Evolutionary conservation across 2,797 vertebrate species (phyloP), one percentile per base, ranked within the genome.

Genomic region (Eptatretus atami): DNA sequence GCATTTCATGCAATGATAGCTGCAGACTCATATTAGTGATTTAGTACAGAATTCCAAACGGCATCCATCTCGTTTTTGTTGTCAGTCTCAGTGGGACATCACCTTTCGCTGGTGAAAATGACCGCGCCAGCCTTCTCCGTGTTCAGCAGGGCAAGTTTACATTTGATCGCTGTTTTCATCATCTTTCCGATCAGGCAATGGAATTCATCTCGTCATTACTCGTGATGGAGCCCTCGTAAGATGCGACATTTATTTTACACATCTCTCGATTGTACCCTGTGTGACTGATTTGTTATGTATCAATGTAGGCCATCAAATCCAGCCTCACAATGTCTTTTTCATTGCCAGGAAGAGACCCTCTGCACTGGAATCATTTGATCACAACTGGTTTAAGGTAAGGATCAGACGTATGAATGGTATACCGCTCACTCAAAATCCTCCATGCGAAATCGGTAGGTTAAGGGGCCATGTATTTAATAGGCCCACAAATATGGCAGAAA

Each of bases 331-430:
- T 44, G 31, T 44, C 31, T 44, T 44, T 44, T 44, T 44, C 31
- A 44, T 44, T 44, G 31, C 72, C 71, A 75, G 53, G 69, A 98
- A 90, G 82, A 80, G 90, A 71, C 87, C 86, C 65, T 78, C 80
- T 60, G 80, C 82, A 3, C 80, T 81, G 66, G 90, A 90, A 70
- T 86, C 84, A 66, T 78, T 95, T 63, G 76, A 87, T 65, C 87
- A 98, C 67, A 81, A 86, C 14, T 98, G 92, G 92, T 92, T 98
- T 74, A 96, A 90, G 81, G 92, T 96, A 71, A 79, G 76, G 64
- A 15, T 53, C 53, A 54, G 12, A 64, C 19, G 11, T 12, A 2
- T 11, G 24, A 9, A 15, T 9, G 15, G 2, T 15, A 11, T 44
- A 44, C 31, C 6, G 31, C 31, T 44, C 4, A 44, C 31, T 2